Evolutionary conservation across 1,140 invertebrate species (phyloP).

Genomic region (Drosophila jambulina): DNA sequence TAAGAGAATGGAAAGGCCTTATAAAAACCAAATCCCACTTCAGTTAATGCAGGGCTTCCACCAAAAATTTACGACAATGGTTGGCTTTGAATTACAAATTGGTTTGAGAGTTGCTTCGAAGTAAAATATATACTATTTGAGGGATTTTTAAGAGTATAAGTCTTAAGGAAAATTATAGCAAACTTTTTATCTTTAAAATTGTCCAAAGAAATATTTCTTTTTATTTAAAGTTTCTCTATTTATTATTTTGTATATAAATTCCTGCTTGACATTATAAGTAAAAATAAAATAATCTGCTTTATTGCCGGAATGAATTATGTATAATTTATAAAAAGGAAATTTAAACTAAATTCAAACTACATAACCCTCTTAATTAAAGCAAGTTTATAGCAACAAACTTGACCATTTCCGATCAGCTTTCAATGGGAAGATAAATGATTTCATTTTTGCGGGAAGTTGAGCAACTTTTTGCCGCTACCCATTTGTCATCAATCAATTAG

Average conservation of each 20-base stretch:
- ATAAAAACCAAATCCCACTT: background rate
- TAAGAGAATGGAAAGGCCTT: background rate
- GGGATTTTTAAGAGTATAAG: background rate
- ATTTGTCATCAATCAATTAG: slow-evolving; percentile 64
- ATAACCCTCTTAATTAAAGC: background rate
- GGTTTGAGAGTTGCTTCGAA: background rate
- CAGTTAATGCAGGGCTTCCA: background rate
- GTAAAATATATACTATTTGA: background rate
- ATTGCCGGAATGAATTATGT: background rate
- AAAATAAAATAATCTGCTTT: background rate
- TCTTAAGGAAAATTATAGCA: background rate
- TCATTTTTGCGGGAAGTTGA: slow-evolving; percentile 14
- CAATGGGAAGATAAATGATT: slow-evolving; percentile 35
- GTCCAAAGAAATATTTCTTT: background rate
- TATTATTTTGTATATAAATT: no score
- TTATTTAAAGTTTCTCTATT: background rate
- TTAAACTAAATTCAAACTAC: no score
- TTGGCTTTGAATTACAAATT: background rate
- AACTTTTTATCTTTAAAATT: background rate
- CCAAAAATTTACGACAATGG: slow-evolving; percentile 9
- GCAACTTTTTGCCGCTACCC: slow-evolving; percentile 11
- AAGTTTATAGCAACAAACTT: background rate
- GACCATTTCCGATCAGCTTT: slow-evolving; percentile 1
- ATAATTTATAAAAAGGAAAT: background rate
- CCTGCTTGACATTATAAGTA: no score